A percentile compares a stretch with the other conserved stretches of the same genome.
phyloP scores from a whole-genome alignment of 2,113 vertebrate genomes.

The Cryptotis parvus region DNA sequence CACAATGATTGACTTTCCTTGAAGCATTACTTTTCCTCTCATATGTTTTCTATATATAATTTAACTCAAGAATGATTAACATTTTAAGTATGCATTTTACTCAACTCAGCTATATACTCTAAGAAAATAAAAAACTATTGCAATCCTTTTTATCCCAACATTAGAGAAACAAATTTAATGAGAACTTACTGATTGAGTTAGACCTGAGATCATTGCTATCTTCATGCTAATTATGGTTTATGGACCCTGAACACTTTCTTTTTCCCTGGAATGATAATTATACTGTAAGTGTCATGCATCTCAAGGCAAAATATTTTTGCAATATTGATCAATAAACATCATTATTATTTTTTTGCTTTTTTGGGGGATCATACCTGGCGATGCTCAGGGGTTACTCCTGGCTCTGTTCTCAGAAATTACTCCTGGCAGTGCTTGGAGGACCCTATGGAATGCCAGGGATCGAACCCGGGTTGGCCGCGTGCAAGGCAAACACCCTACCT shows the following conservation, averaged over 20 bases:
- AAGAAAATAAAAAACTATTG: neutral
- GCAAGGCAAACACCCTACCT: too few relatives aligned
- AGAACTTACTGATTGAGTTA: slow-evolving; percentile 13
- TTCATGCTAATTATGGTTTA: neutral
- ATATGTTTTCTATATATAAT: neutral
- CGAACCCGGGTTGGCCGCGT: too few relatives aligned
- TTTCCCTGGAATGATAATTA: neutral
- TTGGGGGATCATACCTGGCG: too few relatives aligned
- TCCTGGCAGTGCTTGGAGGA: too few relatives aligned
- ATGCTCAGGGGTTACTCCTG: too few relatives aligned
- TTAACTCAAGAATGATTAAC: neutral
- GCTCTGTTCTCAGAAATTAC: too few relatives aligned
- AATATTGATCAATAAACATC: neutral
- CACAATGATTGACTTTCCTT: neutral
- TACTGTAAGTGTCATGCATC: neutral
- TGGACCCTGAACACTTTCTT: neutral
- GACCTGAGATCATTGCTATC: neutral
- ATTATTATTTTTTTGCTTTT: too few relatives aligned
- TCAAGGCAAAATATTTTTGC: neutral
- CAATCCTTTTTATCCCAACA: neutral
- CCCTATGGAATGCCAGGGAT: too few relatives aligned
- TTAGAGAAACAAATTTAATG: neutral
- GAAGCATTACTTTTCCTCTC: neutral
- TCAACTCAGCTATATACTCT: neutral
- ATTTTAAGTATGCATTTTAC: too few relatives aligned